A percentile compares a stretch with the other conserved stretches of the same genome.
phyloP scores from a whole-genome alignment of 1,140 invertebrate genomes.

The Drosophila ercepeae region DNA sequence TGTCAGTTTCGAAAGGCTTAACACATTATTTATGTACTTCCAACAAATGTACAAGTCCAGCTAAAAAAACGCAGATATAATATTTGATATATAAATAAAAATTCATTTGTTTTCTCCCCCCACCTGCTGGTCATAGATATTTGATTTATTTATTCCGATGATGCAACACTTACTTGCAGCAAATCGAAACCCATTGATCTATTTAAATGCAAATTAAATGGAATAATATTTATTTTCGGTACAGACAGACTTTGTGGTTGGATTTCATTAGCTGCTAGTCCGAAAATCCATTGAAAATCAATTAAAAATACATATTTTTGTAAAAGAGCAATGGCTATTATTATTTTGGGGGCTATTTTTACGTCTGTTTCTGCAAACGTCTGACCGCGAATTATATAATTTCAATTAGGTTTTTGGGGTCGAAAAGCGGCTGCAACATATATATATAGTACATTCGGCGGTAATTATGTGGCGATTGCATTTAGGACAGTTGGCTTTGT shows the following conservation, averaged over 20 bases:
- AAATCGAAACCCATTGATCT: slow-evolving; percentile 13
- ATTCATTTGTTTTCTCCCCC: not conserved
- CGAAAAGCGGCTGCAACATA: slow-evolving; percentile 8
- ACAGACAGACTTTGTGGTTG: slow-evolving; percentile 19
- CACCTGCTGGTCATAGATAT: slow-evolving; percentile 2
- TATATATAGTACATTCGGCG: slow-evolving; percentile 18
- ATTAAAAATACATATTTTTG: slow-evolving; percentile 47
- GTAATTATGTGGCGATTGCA: slow-evolving; percentile 41
- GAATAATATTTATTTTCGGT: slow-evolving; percentile 42
- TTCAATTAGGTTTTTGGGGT: slow-evolving; percentile 33
- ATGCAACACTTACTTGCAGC: slow-evolving; percentile 22
- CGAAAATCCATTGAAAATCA: slow-evolving; percentile 37
- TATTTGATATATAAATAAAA: slow-evolving; percentile 3
- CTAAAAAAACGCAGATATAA: not conserved
- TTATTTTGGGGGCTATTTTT: not conserved
- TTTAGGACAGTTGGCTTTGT: slow-evolving; percentile 28
- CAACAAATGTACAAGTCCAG: not conserved
- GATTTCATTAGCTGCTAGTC: slow-evolving; percentile 29
- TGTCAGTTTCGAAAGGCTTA: slow-evolving; percentile 41
- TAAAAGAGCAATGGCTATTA: slow-evolving; percentile 18
- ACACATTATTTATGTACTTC: slow-evolving; percentile 32
- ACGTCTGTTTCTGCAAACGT: not conserved
- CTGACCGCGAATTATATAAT: slow-evolving; percentile 42
- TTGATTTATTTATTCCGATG: slow-evolving; percentile 40
- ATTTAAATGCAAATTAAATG: slow-evolving; percentile 45